Base-by-base conservation (phyloP, 2,797 vertebrate species). In the Luscinia megarhynchos region DNA sequence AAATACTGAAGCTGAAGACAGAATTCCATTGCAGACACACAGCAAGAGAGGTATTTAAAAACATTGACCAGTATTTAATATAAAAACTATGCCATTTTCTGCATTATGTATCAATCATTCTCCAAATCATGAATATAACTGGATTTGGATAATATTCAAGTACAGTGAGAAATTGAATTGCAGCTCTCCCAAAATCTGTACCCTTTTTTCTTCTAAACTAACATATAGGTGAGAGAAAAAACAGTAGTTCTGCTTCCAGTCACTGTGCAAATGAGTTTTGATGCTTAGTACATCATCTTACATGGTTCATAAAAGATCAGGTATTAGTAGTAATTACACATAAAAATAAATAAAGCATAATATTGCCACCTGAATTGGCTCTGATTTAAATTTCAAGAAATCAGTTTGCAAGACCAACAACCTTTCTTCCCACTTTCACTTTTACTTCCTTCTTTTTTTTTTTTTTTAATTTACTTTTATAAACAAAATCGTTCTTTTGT, bases 381-480 rank as follows among this genome's bases (percentile, higher is more conserved):
- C 16, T 6, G 6, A 15, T 58, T 87, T 34, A 68, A n/a, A 3
- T 74, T 72, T 84, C 45, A 51, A 81, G 27, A 78, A 79, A 51
- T 34, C 26, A 41, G 7, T 41, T 40, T 0, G 0, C 20, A 72
- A 69, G 21, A n/a, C 16, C 18, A 74, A 70, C 12, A 77, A 76
- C 58, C 10, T n/a, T 75, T 62, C 22, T 46, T 6, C 8, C 34
- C 18, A 32, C 4, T 8, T 87, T 66, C 10, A 11, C 3, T 58
- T 75, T 51, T 12, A 43, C 24, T 61, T 45, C 1, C 0, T 18
- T 63, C 1, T 43, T 32, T 22, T 15, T 21, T 17, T 2, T 3
- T 43, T 32, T 22, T 15, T 21, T 17, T 1, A 30, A 16, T 21
- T 22, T 10, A 9, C 30, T 68, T 41, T 41, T n/a, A 2, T 26